Percentiles rank a stretch among this genome's conserved stretches.
phyloP scores from a whole-genome alignment of 2,113 vertebrate genomes.

The Butorides virescens region DNA sequence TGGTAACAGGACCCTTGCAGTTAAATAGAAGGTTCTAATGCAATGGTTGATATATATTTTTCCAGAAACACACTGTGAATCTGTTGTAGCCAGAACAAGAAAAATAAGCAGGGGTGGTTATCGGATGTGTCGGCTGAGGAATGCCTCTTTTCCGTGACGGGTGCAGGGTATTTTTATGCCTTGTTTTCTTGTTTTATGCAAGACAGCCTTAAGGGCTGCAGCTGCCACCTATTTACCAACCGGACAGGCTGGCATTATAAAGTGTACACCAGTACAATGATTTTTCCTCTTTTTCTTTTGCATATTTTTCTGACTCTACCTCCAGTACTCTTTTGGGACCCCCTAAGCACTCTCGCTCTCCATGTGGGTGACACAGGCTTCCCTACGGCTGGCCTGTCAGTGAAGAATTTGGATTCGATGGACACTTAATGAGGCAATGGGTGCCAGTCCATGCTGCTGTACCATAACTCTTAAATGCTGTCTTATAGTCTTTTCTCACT shows the following conservation, averaged over 20 bases:
- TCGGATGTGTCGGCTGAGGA: neutral
- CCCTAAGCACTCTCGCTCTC: neutral
- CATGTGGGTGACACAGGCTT: neutral
- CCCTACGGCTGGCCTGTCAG: neutral
- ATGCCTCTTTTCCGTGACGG: neutral
- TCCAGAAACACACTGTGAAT: neutral
- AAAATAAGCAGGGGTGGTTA: neutral
- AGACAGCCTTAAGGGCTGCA: neutral
- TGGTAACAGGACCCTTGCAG: neutral
- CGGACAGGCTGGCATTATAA: neutral
- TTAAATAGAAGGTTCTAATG: neutral
- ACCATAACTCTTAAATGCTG: neutral
- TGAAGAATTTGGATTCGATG: too few relatives aligned
- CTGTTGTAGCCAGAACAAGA: neutral
- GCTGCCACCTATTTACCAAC: neutral
- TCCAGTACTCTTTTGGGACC: neutral
- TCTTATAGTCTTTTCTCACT: neutral
- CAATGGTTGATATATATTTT: rapidly evolving
- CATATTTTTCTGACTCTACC: neutral
- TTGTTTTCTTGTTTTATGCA: neutral
- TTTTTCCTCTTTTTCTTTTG: neutral
- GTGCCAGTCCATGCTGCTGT: neutral
- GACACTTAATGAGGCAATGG: too few relatives aligned
- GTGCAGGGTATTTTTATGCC: neutral
- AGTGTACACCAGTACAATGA: neutral